A percentile compares a stretch with the other conserved stretches of the same genome.
Evolutionary conservation across 2,888 invertebrate species (phyloP).

Genomic region (Eutolmus rufibarbis): DNA sequence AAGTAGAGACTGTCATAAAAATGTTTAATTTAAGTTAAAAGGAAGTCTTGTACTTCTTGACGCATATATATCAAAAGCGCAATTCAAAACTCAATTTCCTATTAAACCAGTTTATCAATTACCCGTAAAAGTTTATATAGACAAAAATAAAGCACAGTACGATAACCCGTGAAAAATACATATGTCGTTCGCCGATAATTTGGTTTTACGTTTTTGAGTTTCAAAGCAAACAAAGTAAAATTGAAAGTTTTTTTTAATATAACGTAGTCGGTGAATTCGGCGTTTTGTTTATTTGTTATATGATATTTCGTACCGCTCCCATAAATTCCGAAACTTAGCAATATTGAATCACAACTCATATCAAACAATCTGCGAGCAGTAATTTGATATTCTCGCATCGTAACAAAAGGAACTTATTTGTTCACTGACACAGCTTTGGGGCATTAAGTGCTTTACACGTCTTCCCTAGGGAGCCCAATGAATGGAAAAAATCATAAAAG

Average conservation of each 20-base stretch:
- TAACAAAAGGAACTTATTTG: not conserved
- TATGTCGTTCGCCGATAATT: not conserved
- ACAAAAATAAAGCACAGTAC: not conserved
- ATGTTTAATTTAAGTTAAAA: too few species aligned
- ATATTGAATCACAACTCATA: not conserved
- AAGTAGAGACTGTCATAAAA: too few species aligned
- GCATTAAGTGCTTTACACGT: not conserved
- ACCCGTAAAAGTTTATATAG: too few species aligned
- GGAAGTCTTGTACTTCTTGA: too few species aligned
- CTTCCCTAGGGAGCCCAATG: not conserved
- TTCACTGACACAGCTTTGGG: not conserved
- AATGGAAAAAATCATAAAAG: not conserved
- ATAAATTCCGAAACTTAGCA: not conserved
- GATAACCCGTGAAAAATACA: not conserved
- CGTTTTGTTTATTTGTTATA: not conserved
- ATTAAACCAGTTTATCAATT: too few species aligned
- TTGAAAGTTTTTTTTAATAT: not conserved
- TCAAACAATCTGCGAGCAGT: not conserved
- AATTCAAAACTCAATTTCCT: too few species aligned
- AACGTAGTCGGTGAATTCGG: not conserved
- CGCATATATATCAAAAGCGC: too few species aligned
- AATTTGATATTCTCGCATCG: not conserved
- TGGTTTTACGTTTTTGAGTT: not conserved
- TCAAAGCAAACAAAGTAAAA: not conserved
- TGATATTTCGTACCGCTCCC: not conserved